Conservation (phyloP, 2,113 vertebrate species). For the Gavia stellata region DNA sequence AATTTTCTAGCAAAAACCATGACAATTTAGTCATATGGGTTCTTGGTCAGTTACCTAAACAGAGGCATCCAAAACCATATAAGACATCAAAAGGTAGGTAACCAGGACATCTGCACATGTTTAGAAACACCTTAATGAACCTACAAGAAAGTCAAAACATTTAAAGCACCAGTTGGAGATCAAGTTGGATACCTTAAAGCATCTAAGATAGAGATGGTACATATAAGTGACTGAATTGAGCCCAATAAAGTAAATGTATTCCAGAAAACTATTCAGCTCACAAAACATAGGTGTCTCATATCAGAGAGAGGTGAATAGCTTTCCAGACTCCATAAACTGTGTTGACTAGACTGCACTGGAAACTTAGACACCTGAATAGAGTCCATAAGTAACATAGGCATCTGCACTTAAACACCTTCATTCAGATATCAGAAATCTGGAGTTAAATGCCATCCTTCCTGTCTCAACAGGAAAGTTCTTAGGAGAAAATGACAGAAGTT, state of each 20-base stretch:
- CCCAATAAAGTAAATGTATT: not conserved
- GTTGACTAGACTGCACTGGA: not conserved
- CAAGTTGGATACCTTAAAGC: not conserved
- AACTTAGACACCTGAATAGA: not conserved
- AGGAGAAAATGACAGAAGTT: not conserved
- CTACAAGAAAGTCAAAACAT: not conserved
- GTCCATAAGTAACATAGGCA: not conserved
- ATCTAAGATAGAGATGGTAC: not conserved
- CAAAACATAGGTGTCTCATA: not conserved
- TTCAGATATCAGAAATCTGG: not conserved
- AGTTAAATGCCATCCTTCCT: not conserved
- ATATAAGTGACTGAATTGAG: not conserved
- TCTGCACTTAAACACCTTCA: not conserved
- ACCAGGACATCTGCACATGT: not conserved
- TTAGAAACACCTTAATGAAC: not conserved
- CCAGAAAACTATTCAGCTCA: not conserved
- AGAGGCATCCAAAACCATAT: not conserved
- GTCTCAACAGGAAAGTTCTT: not conserved
- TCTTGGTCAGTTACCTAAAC: not conserved
- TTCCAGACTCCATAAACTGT: not conserved
- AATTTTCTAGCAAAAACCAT: not conserved
- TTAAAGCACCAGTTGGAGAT: not conserved
- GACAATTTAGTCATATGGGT: not conserved
- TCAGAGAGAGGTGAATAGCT: not conserved
- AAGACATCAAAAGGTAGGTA: not conserved